phyloP scores from a whole-genome alignment of 1,140 invertebrate genomes.

The Thaumatotibia leucotreta region DNA sequence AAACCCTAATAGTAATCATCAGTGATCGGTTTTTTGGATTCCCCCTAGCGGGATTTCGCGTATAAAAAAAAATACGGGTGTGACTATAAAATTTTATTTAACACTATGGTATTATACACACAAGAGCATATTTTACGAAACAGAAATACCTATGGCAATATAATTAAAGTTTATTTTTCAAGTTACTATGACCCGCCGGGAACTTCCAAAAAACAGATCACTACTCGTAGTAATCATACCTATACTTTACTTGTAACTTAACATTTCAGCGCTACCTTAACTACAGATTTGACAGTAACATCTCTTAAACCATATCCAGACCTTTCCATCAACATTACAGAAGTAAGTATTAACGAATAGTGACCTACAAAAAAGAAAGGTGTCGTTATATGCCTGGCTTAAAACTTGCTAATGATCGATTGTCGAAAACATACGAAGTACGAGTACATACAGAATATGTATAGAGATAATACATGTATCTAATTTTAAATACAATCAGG shows the following conservation, averaged over 20 bases:
- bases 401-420: background rate
- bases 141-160: no score
- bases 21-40: no score
- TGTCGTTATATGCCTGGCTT: background rate
- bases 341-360: slow-evolving; percentile 41
- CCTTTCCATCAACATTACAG: slow-evolving; percentile 57
- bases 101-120: no score
- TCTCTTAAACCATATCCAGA: slow-evolving; percentile 60
- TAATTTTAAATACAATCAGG: slow-evolving; percentile 46
- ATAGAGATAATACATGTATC: background rate
- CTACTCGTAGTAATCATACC: background rate
- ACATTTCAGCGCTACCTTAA: slow-evolving; percentile 52
- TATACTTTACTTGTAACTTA: slow-evolving; percentile 3
- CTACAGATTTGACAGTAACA: slow-evolving; percentile 52
- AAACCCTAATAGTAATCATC: background rate
- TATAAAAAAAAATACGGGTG: no score
- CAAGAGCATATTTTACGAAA: no score
- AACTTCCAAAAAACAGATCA: background rate
- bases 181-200: no score
- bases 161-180: no score
- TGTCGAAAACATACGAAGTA: no score
- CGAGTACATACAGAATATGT: no score
- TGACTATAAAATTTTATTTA: no score
- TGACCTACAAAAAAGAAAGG: background rate
- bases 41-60: no score